phyloP scores from a whole-genome alignment of 1,140 invertebrate species.

The Bacillus rossius region DNA sequence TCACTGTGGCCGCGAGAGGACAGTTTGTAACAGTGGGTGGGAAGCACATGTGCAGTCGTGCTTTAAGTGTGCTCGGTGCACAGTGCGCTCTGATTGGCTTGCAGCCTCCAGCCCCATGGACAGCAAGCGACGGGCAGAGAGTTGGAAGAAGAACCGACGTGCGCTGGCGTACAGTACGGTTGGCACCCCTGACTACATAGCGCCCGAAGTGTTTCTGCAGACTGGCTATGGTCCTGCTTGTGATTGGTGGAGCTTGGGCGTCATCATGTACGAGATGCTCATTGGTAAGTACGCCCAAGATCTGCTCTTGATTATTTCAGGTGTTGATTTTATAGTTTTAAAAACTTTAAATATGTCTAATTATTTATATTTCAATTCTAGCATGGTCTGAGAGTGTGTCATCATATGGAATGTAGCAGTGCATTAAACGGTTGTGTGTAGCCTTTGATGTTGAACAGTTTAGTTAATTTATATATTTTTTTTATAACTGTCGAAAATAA shows the following conservation, averaged over 20 bases:
- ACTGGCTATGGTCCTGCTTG: constrained; percentile 96
- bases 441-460: too few relatives aligned
- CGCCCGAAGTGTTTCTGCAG: constrained; percentile 96
- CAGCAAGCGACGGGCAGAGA: constrained; percentile 93
- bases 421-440: too few relatives aligned
- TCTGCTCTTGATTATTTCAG: too few relatives aligned
- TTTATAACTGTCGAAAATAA: too few relatives aligned
- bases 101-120: constrained; percentile 82
- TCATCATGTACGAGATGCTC: constrained; percentile 99
- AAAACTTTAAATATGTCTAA: too few relatives aligned
- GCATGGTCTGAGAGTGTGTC: neutral
- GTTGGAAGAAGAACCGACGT: constrained; percentile 94
- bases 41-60: too few relatives aligned
- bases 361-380: neutral
- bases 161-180: constrained; percentile 94
- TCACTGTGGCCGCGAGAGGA: too few relatives aligned
- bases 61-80: too few relatives aligned
- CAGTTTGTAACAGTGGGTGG: too few relatives aligned
- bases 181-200: constrained; percentile 99
- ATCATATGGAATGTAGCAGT: too few relatives aligned
- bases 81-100: neutral
- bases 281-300: constrained; percentile 83
- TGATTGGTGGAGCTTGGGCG: constrained; percentile 99
- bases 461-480: too few relatives aligned
- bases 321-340: too few relatives aligned